Conservation (phyloP, 2,888 invertebrate species). For the Endotricha flammealis region DNA sequence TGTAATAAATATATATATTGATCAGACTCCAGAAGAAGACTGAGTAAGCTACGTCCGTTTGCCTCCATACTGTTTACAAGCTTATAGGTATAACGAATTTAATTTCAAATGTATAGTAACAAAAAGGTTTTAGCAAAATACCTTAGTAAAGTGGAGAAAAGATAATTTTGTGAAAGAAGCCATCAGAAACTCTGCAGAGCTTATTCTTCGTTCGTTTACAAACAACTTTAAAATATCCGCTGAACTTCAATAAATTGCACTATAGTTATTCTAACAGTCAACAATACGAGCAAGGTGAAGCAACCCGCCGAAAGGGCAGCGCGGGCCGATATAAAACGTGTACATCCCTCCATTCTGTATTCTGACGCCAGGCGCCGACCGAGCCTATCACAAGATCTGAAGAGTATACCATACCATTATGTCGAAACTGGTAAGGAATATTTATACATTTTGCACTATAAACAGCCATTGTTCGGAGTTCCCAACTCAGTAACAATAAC, state of each 20-base stretch:
- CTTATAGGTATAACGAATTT: too few species aligned
- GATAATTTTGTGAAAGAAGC: too few species aligned
- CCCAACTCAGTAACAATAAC: constrained; percentile 1
- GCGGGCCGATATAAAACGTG: constrained; percentile 64
- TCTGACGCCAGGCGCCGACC: constrained; percentile 34
- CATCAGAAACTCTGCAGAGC: too few species aligned
- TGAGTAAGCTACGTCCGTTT: too few species aligned
- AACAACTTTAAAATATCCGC: constrained; percentile 8
- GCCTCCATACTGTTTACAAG: too few species aligned
- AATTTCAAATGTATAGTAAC: too few species aligned
- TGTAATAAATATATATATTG: too few species aligned
- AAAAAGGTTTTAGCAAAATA: too few species aligned
- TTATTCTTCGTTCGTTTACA: too few species aligned
- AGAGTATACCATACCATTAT: constrained; percentile 31
- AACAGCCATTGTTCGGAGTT: constrained; percentile 6
- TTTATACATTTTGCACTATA: constrained; percentile 6
- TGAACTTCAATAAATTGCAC: constrained; percentile 25
- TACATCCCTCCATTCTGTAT: constrained; percentile 58
- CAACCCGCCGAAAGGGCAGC: constrained; percentile 69
- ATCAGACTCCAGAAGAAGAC: too few species aligned
- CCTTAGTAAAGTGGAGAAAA: too few species aligned
- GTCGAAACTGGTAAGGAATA: constrained; percentile 57
- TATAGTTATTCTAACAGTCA: constrained; percentile 41
- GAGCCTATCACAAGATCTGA: constrained; percentile 37
- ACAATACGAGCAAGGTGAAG: constrained; percentile 70